Evolutionary conservation across 1,140 invertebrate genomes (phyloP).

Genomic region (Tetragonula clypearis): DNA sequence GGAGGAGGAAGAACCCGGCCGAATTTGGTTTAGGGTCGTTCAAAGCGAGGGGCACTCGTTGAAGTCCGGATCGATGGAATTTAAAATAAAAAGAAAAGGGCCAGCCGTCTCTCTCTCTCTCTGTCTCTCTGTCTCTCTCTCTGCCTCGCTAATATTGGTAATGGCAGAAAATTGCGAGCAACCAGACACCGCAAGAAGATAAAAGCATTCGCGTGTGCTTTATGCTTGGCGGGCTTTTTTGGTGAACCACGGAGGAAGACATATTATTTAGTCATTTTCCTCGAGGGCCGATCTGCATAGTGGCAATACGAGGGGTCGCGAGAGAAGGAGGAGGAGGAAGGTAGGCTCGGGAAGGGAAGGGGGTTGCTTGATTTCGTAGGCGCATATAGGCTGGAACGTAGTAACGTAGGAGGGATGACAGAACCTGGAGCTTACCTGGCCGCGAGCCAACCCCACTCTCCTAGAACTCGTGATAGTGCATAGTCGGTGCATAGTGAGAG

Average conservation of each 20-base stretch:
- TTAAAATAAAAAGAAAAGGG: constrained; percentile 37
- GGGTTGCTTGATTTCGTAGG: constrained; percentile 59
- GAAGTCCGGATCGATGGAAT: constrained; percentile 21
- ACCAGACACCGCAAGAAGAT: constrained; percentile 31
- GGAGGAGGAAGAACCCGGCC: neutral
- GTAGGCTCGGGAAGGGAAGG: neutral
- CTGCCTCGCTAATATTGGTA: constrained; percentile 36
- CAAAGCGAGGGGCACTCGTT: neutral
- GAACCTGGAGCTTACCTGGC: constrained; percentile 77
- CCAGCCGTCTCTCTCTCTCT: too few species aligned
- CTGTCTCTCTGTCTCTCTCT: too few species aligned
- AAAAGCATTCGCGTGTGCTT: constrained; percentile 53
- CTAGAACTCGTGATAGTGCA: constrained; percentile 66
- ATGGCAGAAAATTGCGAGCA: constrained; percentile 39
- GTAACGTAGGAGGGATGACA: constrained; percentile 67
- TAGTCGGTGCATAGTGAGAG: constrained; percentile 68
- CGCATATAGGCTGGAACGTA: constrained; percentile 56
- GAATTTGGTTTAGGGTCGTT: neutral
- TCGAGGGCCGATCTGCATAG: constrained; percentile 46
- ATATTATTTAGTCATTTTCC: constrained; percentile 52
- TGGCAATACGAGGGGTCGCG: neutral
- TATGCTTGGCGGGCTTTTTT: constrained; percentile 29
- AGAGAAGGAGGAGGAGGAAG: neutral
- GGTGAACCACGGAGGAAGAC: constrained; percentile 44
- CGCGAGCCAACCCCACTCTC: constrained; percentile 70